Base-by-base conservation (phyloP, 1,140 invertebrate species). In the Wiebesia pumilae region DNA sequence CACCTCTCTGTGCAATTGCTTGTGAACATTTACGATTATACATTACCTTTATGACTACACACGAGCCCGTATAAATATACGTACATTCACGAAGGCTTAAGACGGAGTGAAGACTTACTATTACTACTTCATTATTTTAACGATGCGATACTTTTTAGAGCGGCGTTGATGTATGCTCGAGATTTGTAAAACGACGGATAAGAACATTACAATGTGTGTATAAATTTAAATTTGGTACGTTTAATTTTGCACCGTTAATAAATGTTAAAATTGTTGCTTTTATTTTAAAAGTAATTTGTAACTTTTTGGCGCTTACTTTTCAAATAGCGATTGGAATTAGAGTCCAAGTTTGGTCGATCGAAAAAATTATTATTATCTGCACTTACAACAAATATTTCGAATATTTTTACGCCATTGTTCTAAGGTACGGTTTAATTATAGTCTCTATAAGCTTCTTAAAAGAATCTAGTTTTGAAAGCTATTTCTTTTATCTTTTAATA, bases 101-200 rank as follows among this genome's bases (percentile, higher is more conserved):
- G 24, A 7, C 43, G 24, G 38, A 43, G 4, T 14, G 35, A 43
- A 43, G 38, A 24, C 24, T 6, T 75, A 43, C 24, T n/a, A 0
- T 24, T 43, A 75, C 27, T 43, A 43, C 38, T 43, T 24, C 6
- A 43, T 14, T 75, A n/a, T 43, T 75, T 43, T 43, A 75, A 75
- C 71, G 71, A 43, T 43, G 6, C 38, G 40, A 43, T 75, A 75
- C 38, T 43, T 75, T 75, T 73, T 73, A 40, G 35, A 73, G 35
- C 69, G 19, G 9, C 21, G 69, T 73, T 73, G 69, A 73, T 73
- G 21, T 73, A 73, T 73, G 35, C 69, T 73, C n/a, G 19, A 40
- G 35, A 21, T 73, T 73, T 73, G 69, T 69, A 69, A 69, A 71
- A 40, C 16, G 33, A 30, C 6, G 24, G 16, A 38, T 38, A 38